Conservation (phyloP, 2,888 invertebrate species). For the Gastracanthus pulcherrimus region DNA sequence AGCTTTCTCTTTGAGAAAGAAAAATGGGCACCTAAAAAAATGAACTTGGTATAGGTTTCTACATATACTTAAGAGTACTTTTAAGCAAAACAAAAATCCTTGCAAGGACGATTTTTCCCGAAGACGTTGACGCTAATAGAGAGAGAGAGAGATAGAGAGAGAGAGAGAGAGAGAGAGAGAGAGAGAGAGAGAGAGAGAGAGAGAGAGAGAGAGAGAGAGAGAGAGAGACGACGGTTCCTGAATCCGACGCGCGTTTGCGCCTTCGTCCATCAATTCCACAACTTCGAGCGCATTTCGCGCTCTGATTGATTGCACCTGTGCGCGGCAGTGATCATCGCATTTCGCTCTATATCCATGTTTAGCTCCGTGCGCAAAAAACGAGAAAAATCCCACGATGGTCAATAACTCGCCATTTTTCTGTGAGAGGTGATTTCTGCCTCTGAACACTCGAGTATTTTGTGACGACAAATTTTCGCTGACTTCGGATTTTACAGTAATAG, state of each 20-base stretch:
- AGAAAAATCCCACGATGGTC: too few species aligned
- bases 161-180: slow-evolving; percentile 30
- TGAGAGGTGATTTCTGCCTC: too few species aligned
- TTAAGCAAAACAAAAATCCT: neutral
- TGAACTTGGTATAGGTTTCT: too few species aligned
- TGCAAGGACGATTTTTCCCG: neutral
- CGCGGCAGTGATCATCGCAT: neutral
- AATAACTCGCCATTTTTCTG: too few species aligned
- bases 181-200: slow-evolving; percentile 17
- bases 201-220: slow-evolving; percentile 34
- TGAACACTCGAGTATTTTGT: too few species aligned
- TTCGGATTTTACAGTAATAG: too few species aligned
- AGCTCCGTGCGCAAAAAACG: too few species aligned
- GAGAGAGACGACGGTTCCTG: neutral
- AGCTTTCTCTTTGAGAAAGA: too few species aligned
- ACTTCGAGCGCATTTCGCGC: neutral
- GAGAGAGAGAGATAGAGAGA: slow-evolving; percentile 21
- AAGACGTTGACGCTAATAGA: slow-evolving; percentile 18
- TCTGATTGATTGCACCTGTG: slow-evolving; percentile 40
- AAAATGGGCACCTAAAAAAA: too few species aligned
- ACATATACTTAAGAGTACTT: too few species aligned
- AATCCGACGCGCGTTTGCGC: neutral
- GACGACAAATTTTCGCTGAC: too few species aligned
- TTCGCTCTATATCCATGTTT: neutral
- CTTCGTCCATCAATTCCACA: slow-evolving; percentile 25